Evolutionary conservation across 2,888 invertebrate genomes (phyloP).

Genomic region (Chrysomela aeneicollis): DNA sequence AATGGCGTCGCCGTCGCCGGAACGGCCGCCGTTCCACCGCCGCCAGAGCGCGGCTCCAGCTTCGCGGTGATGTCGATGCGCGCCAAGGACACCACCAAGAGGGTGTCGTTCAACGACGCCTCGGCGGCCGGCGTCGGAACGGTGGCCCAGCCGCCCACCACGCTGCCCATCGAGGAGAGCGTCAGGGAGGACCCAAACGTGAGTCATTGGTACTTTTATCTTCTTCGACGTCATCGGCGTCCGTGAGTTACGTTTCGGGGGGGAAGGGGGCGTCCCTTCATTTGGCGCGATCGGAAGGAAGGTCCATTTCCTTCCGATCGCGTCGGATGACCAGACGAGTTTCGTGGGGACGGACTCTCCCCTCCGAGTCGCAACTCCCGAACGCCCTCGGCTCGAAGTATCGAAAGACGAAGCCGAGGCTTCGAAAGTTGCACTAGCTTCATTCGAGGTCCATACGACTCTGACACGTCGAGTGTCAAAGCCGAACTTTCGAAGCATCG

Average conservation of each 20-base stretch:
- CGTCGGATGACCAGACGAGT: no score
- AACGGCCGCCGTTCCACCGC: slow-evolving; percentile 71
- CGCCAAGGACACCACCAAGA: slow-evolving; percentile 58
- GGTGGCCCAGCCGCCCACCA: slow-evolving; percentile 54
- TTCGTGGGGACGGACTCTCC: no score
- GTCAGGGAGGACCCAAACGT: slow-evolving; percentile 85
- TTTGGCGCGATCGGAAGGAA: not conserved
- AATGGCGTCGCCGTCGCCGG: slow-evolving; percentile 40
- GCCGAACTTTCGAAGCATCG: no score
- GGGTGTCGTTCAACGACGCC: slow-evolving; percentile 56
- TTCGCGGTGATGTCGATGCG: slow-evolving; percentile 82
- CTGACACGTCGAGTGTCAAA: no score
- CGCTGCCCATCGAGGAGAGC: slow-evolving; percentile 59
- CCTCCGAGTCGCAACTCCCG: no score
- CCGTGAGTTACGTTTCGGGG: no score
- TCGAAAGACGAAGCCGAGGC: no score
- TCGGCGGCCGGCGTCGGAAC: slow-evolving; percentile 22
- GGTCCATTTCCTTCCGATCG: no score
- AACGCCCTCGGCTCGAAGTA: no score
- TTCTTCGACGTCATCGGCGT: not conserved
- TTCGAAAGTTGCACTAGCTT: no score
- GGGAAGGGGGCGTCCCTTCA: no score
- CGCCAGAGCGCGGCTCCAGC: slow-evolving; percentile 89
- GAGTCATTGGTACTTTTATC: slow-evolving; percentile 58
- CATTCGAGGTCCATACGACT: no score